A percentile compares a stretch with the other conserved stretches of the same genome.
Evolutionary conservation across 2,797 vertebrate genomes (phyloP).

Genomic region (Myiothlypis coronata): DNA sequence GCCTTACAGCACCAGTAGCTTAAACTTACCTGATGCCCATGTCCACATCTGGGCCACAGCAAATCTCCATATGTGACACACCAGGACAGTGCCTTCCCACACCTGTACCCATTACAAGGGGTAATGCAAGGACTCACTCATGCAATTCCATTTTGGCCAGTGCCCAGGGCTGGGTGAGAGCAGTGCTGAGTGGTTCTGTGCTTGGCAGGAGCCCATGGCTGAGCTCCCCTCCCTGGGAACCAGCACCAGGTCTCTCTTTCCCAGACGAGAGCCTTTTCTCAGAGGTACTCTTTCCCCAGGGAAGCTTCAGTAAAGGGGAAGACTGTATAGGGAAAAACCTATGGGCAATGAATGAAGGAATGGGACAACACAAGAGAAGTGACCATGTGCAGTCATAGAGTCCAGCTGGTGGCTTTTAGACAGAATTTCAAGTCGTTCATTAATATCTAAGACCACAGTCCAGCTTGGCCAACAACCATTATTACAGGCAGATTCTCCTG

Average conservation of each 20-base stretch:
- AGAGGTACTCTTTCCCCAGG: neutral
- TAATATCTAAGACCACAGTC: neutral
- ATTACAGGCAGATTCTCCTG: neutral
- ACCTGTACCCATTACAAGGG: neutral
- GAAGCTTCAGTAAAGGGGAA: neutral
- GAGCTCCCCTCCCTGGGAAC: neutral
- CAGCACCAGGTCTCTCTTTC: neutral
- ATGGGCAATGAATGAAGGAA: neutral
- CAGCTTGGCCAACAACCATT: neutral
- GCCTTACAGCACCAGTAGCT: neutral
- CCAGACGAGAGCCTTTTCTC: neutral
- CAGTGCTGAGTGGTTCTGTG: neutral
- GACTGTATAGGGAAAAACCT: neutral
- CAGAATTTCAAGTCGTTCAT: neutral
- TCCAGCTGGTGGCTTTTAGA: neutral
- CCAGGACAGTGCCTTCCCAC: accelerated
- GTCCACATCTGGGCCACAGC: neutral
- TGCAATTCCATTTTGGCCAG: neutral
- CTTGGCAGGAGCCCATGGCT: neutral
- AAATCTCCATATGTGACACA: neutral
- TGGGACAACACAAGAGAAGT: neutral
- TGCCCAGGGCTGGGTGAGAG: neutral
- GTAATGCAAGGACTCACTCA: neutral
- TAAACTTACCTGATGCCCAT: neutral
- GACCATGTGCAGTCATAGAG: neutral